A percentile compares a stretch with the other conserved stretches of the same genome.
phyloP scores from a whole-genome alignment of 2,888 invertebrate genomes.

The Ormyrus thymus region DNA sequence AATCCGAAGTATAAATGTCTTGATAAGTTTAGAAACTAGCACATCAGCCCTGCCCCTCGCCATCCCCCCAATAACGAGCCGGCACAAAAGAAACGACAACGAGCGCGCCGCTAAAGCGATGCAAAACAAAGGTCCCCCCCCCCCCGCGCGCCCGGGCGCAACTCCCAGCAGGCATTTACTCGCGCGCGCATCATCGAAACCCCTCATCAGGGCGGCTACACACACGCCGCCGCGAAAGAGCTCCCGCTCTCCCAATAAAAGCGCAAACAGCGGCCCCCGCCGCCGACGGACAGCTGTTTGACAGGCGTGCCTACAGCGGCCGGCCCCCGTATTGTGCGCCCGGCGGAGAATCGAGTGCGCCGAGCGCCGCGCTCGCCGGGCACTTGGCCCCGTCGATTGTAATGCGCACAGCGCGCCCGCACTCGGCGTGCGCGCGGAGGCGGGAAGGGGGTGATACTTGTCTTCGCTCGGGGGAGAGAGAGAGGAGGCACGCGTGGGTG shows the following conservation, averaged over 20 bases:
- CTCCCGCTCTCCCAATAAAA: conserved; percentile 7
- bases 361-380: neutral
- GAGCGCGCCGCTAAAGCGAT: too few species aligned
- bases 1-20: too few species aligned
- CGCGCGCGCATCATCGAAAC: too few species aligned
- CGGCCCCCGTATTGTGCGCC: neutral
- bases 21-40: too few species aligned
- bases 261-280: neutral
- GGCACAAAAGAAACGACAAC: too few species aligned
- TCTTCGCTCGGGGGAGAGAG: conserved; percentile 13
- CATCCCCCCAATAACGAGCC: too few species aligned
- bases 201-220: too few species aligned
- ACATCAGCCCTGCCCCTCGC: too few species aligned
- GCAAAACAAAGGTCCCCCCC: too few species aligned
- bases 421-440: neutral
- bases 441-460: conserved; percentile 6
- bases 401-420: conserved; percentile 15
- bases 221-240: too few species aligned
- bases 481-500: conserved; percentile 21
- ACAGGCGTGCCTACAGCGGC: conserved; percentile 1
- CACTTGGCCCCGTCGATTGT: conserved; percentile 31
- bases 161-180: too few species aligned
- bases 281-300: neutral
- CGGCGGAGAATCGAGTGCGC: conserved; percentile 11
- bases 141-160: too few species aligned